Conservation (phyloP, 2,113 vertebrate species). For the Stigmatopora argus region DNA sequence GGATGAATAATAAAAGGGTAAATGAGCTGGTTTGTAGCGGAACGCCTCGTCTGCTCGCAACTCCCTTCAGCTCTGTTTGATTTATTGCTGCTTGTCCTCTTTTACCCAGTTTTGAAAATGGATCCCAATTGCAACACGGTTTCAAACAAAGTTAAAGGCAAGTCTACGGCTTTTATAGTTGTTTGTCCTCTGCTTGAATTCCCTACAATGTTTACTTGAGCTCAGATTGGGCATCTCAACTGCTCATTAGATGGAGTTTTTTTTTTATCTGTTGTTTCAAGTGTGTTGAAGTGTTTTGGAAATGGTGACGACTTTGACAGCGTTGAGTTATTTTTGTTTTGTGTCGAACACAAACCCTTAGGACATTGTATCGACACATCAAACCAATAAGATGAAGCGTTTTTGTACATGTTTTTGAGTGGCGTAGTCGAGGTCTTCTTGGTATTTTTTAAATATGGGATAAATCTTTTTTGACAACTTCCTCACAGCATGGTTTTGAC, state of each 20-base stretch:
- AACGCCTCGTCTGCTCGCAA: conserved; percentile 32
- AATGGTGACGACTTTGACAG: conserved; percentile 39
- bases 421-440: background rate
- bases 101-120: conserved; percentile 69
- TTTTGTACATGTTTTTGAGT: background rate
- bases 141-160: conserved; percentile 42
- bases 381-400: conserved; percentile 21
- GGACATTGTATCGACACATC: conserved; percentile 5
- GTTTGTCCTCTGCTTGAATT: conserved; percentile 21
- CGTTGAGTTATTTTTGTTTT: conserved; percentile 12
- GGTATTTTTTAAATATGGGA: background rate
- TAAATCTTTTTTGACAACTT: background rate
- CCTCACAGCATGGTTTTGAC: background rate
- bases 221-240: conserved; percentile 21
- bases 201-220: conserved; percentile 30
- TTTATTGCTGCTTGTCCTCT: conserved; percentile 55
- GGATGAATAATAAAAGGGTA: conserved; percentile 60
- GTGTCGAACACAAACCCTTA: conserved; percentile 14
- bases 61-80: conserved; percentile 44
- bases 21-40: conserved; percentile 50
- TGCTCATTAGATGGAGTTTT: conserved; percentile 44
- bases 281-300: conserved; percentile 34
- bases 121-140: conserved; percentile 40
- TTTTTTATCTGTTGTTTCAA: conserved; percentile 42
- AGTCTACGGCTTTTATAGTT: conserved; percentile 40